Percentiles rank a stretch among this genome's conserved stretches.
Evolutionary conservation across 2,113 vertebrate species (phyloP).

Genomic region (Catharus fuscescens): DNA sequence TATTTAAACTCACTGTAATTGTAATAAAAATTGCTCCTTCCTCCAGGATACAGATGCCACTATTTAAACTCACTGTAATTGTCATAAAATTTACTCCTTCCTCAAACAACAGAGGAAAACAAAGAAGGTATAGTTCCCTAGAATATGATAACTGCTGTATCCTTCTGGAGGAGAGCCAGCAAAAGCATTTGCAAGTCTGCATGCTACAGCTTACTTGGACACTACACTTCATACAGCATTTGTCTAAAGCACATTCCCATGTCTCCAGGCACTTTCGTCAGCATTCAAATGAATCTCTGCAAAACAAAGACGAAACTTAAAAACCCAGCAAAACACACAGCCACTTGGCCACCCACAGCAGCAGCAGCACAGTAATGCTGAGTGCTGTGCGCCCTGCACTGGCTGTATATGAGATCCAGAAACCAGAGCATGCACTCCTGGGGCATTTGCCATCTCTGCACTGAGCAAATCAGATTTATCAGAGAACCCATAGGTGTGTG

Average conservation of each 20-base stretch:
- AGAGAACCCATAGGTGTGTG: neutral
- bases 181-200: conserved; percentile 43
- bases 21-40: neutral
- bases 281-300: neutral
- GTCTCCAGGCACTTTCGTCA: conserved; percentile 19
- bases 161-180: conserved; percentile 7
- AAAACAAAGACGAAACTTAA: neutral
- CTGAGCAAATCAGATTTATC: neutral
- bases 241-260: conserved; percentile 9
- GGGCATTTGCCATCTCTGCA: neutral
- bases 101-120: neutral
- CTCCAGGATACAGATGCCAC: neutral
- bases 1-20: neutral
- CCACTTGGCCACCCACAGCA: neutral
- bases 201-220: neutral
- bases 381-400: neutral
- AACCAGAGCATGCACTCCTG: accelerated
- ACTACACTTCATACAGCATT: neutral
- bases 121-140: neutral
- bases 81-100: neutral
- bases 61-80: neutral
- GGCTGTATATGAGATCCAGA: accelerated
- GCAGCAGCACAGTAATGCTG: neutral
- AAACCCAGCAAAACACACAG: neutral
- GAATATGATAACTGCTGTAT: conserved; percentile 16